Evolutionary conservation across 2,113 vertebrate genomes (phyloP), one percentile per base, ranked within the genome.

Genomic region (Mus musculus): DNA sequence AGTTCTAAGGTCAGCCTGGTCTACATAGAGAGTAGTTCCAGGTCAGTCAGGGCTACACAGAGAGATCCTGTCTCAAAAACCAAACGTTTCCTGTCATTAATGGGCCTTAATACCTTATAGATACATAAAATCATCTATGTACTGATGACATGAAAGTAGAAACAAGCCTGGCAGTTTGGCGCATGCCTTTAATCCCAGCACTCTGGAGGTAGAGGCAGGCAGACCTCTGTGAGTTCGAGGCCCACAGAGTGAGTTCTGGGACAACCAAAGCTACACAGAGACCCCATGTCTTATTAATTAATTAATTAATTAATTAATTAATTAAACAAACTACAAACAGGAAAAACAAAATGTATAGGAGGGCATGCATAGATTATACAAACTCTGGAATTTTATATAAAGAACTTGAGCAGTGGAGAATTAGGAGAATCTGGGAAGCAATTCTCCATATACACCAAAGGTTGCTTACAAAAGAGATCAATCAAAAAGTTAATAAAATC

Each of bases 381-480:
- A 92, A 73, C 69, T 36, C 72, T 39, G 22, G 12, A 52, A 73
- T 63, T 92, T 61, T 49, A 72, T 88, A 28, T 46, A 73, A 73
- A 46, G 59, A 22, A 52, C 46, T n/a, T 65, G 61, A 28, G 12
- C 52, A 72, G 16, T 17, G n/a, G 56, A 72, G 12, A 12, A 82
- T 72, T 91, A 13, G 36, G 33, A 24, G 30, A 4, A 14, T 67
- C 61, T 30, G 52, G 36, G 33, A 90, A 67, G 4, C 33, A 78
- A 39, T 26, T 30, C 36, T 90, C 61, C 46, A 65, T 22, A 28
- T 52, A 52, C 67, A 91, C 46, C n/a, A 36, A 80, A 16, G 89
- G 13, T 67, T 94, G 30, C 19, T 82, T 88, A 7, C 26, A 89
- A 92, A 89, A 92, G 16, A 92, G 7, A 54, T 96, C 72, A 75